phyloP scores from a whole-genome alignment of 2,113 vertebrate species.

The Heteronetta atricapilla region DNA sequence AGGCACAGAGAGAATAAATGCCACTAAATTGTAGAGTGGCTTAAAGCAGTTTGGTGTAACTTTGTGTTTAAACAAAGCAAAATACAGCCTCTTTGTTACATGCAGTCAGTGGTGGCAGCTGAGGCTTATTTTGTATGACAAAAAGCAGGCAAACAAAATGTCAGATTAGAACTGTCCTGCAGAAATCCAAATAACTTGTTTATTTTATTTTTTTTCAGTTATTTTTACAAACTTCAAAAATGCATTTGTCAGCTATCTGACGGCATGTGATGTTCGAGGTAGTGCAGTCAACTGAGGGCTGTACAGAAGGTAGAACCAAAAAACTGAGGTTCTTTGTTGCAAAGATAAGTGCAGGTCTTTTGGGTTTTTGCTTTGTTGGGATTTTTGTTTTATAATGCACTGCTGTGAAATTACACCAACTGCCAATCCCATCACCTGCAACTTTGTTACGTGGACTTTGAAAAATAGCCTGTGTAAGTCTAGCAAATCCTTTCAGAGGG shows the following conservation, averaged over 20 bases:
- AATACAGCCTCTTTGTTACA: not conserved
- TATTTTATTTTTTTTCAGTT: not conserved
- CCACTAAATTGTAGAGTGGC: not conserved
- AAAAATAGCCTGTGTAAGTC: not conserved
- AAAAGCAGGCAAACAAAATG: not conserved
- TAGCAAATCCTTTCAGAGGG: not conserved
- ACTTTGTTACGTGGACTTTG: not conserved
- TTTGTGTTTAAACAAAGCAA: not conserved
- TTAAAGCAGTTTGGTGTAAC: conserved; percentile 19
- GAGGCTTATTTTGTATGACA: not conserved
- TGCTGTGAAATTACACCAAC: not conserved
- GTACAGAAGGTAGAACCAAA: not conserved
- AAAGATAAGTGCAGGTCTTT: not conserved
- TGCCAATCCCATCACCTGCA: not conserved
- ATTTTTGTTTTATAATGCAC: not conserved
- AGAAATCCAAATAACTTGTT: not conserved
- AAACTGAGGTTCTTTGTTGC: not conserved
- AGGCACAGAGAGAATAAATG: not conserved
- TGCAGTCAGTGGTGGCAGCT: not conserved
- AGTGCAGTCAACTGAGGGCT: not conserved
- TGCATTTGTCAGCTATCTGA: not conserved
- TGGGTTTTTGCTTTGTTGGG: not conserved
- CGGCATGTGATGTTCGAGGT: not conserved
- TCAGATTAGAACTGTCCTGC: not conserved
- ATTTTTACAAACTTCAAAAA: not conserved